phyloP scores from a whole-genome alignment of 2,113 vertebrate genomes.

The Lutjanus erythropterus region DNA sequence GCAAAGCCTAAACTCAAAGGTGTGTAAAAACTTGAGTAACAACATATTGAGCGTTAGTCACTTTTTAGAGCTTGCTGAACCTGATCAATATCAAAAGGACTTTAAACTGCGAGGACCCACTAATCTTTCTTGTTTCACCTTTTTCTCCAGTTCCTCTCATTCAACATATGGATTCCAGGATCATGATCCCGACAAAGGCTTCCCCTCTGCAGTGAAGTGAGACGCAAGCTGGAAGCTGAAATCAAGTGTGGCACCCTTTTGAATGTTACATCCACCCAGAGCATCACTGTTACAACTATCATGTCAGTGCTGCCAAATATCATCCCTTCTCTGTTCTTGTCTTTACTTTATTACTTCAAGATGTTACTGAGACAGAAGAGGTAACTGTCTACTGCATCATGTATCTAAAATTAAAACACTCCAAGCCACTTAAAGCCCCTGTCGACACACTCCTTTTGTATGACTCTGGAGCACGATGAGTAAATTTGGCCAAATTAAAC shows the following conservation, averaged over 20 bases:
- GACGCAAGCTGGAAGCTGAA: slow-evolving; percentile 4
- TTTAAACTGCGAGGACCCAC: slow-evolving; percentile 1
- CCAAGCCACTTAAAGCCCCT: neutral
- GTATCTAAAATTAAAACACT: slow-evolving; percentile 12
- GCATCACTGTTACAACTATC: slow-evolving; percentile 44
- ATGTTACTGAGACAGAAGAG: slow-evolving; percentile 31
- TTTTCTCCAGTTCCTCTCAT: slow-evolving; percentile 93
- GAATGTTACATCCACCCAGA: slow-evolving; percentile 48
- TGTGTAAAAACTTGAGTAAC: neutral
- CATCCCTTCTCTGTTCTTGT: slow-evolving; percentile 30
- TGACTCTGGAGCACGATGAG: slow-evolving; percentile 13
- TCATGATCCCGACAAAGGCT: slow-evolving; percentile 93
- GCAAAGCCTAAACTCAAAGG: too few species aligned
- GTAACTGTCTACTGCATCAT: neutral
- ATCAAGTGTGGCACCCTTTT: slow-evolving; percentile 18
- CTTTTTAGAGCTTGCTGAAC: neutral
- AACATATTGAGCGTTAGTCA: neutral
- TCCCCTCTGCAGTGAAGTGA: slow-evolving; percentile 80
- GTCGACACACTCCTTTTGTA: neutral
- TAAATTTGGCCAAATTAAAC: slow-evolving; percentile 37
- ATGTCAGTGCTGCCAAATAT: slow-evolving; percentile 52
- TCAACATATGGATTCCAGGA: slow-evolving; percentile 98
- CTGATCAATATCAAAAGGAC: slow-evolving; percentile 18
- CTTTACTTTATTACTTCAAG: slow-evolving; percentile 35
- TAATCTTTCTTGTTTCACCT: neutral